Base-by-base conservation (phyloP, 2,888 invertebrate species). In the Chaitophorus viminalis region DNA sequence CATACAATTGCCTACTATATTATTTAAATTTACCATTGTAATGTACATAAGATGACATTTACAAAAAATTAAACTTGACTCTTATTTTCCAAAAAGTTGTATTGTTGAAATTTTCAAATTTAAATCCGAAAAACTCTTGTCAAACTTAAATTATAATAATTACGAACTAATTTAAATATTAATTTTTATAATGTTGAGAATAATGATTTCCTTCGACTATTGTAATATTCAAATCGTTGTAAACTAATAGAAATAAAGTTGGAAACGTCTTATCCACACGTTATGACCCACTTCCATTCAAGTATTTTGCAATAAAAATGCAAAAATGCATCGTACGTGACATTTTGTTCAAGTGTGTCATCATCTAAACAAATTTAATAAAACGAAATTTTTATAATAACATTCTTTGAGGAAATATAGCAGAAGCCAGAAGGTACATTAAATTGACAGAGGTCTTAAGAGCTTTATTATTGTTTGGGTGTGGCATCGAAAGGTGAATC, bases 401-500 rank as follows among this genome's bases (percentile, higher is more conserved):
- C 39, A 31, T 79, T 65, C 65, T 36, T 39, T 17, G 36, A 9
- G 79, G 21, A 79, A 79, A 79, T 29, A 79, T 81, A 54, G 82
- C 33, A 74, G 82, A 78, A 60, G 60, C 72, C 33, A 74, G 82
- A 78, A 60, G 60, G 54, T 60, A 87, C 79, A 74, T 87, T 87
- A 87, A 87, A 87, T 81, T 81, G 81, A 81, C 87, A 81, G 79
- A 81, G 81, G 87, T 87, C 87, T 87, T 87, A 87, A 87, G 81
- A 87, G 87, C 81, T 87, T 87, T 87, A 81, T 87, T 81, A 81
- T 81, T 87, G 81, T 87, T 81, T 46, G 87, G 87, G 87, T 75
- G 87, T 81, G 87, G 87, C 87, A 65, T 87, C 81, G 87, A 81
- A 87, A 87, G 81, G 79, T 81, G 87, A 87, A 87, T 87, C 87